A percentile compares a stretch with the other conserved stretches of the same genome.
phyloP scores from a whole-genome alignment of 2,888 invertebrate genomes.

The Acrobasis suavella region DNA sequence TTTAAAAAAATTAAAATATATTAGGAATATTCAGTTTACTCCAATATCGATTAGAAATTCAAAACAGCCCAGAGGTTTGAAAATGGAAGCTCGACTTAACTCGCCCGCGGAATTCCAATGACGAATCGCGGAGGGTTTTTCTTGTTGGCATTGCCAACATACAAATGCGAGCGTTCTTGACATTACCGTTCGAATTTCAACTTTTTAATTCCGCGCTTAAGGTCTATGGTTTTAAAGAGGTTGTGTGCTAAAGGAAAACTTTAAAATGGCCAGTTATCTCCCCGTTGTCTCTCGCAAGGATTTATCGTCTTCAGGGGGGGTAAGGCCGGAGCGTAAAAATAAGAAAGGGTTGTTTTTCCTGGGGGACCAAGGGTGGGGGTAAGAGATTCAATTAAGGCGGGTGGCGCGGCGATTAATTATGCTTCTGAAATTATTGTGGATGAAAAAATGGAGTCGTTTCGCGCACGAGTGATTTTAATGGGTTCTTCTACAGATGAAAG shows the following conservation, averaged over 20 bases:
- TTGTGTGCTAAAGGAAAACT: slow-evolving; percentile 30
- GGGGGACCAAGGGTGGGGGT: slow-evolving; percentile 60
- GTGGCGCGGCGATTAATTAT: slow-evolving; percentile 76
- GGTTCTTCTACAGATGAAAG: slow-evolving; percentile 4
- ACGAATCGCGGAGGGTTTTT: slow-evolving; percentile 80
- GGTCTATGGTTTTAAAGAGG: slow-evolving; percentile 11
- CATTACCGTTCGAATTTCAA: slow-evolving; percentile 22
- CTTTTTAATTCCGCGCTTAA: slow-evolving; percentile 21
- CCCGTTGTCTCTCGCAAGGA: slow-evolving; percentile 78
- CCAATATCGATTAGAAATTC: slow-evolving; percentile 54
- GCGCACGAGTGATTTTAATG: slow-evolving; percentile 29
- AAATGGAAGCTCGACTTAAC: slow-evolving; percentile 65
- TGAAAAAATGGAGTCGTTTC: slow-evolving; percentile 41
- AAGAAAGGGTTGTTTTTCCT: slow-evolving; percentile 81
- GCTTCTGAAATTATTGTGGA: slow-evolving; percentile 60
- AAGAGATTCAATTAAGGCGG: slow-evolving; percentile 78
- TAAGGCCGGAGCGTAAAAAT: slow-evolving; percentile 67
- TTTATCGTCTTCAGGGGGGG: slow-evolving; percentile 80
- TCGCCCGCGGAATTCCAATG: slow-evolving; percentile 80
- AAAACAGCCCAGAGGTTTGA: slow-evolving; percentile 60
- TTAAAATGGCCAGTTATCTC: slow-evolving; percentile 64
- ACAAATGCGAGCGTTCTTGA: slow-evolving; percentile 28
- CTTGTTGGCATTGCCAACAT: slow-evolving; percentile 60
- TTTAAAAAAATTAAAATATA: neutral
- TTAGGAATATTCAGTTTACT: neutral